phyloP scores from a whole-genome alignment of 1,140 invertebrate species.

The Aphaenogaster rudis region DNA sequence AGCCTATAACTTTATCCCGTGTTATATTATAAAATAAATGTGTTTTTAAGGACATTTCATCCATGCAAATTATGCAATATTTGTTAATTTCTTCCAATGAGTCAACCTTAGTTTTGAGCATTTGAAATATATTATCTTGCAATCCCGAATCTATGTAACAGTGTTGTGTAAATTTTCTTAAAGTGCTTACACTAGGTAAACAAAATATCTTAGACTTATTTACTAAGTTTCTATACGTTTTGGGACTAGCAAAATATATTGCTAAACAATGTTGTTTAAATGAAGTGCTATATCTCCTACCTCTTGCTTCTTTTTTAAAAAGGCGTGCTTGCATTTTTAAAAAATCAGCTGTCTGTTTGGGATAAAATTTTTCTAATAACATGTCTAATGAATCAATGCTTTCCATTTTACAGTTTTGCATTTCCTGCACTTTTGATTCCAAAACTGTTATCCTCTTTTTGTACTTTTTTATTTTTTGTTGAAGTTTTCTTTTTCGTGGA shows the following conservation, averaged over 20 bases:
- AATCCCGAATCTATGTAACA: slow-evolving; percentile 1
- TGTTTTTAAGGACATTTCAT: neutral
- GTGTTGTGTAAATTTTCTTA: neutral
- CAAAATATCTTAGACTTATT: slow-evolving; percentile 7
- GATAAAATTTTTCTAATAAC: slow-evolving; percentile 1
- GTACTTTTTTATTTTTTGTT: neutral
- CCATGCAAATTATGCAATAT: neutral
- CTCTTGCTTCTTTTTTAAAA: slow-evolving; percentile 1
- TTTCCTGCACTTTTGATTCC: slow-evolving; percentile 5
- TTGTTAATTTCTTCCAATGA: neutral
- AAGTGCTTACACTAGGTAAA: neutral
- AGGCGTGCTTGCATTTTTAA: slow-evolving; percentile 1
- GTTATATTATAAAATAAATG: no score
- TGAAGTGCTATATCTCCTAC: slow-evolving; percentile 8
- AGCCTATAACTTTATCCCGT: no score
- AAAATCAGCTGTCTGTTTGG: neutral
- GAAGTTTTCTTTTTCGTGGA: no score
- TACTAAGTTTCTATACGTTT: neutral
- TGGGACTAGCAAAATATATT: slow-evolving; percentile 21
- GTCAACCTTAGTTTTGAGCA: neutral
- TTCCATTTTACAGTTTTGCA: neutral
- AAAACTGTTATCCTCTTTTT: neutral
- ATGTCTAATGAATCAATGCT: neutral
- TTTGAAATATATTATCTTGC: neutral
- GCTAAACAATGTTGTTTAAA: slow-evolving; percentile 23